A percentile compares a stretch with the other conserved stretches of the same genome.
phyloP scores from a whole-genome alignment of 2,888 invertebrate genomes.

The Euspilapteryx auroguttella region DNA sequence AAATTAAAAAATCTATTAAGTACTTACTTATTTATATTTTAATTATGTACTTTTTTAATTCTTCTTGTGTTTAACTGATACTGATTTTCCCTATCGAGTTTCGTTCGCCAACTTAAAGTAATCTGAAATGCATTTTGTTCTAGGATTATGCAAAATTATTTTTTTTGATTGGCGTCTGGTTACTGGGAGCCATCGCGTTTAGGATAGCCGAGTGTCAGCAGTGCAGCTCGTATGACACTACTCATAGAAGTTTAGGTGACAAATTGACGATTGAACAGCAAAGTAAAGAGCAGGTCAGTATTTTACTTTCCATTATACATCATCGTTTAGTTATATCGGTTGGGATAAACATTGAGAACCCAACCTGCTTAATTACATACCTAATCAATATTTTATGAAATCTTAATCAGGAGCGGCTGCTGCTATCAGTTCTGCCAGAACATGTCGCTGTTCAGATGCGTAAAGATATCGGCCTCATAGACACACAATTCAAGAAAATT shows the following conservation, averaged over 20 bases:
- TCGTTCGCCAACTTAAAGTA: too few species aligned
- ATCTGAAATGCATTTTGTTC: too few species aligned
- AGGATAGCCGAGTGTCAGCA: conserved; percentile 85
- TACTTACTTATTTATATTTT: too few species aligned
- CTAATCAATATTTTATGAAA: too few species aligned
- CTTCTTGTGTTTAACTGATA: too few species aligned
- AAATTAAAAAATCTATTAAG: too few species aligned
- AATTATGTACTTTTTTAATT: too few species aligned
- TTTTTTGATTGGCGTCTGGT: conserved; percentile 70
- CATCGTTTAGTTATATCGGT: too few species aligned
- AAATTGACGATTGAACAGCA: conserved; percentile 93
- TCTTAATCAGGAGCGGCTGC: conserved; percentile 87
- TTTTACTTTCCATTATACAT: too few species aligned
- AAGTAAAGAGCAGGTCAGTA: conserved; percentile 83
- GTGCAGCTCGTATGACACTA: conserved; percentile 85
- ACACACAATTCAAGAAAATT: conserved; percentile 95
- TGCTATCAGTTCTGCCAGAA: conserved; percentile 91
- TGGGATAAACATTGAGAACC: too few species aligned
- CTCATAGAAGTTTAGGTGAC: conserved; percentile 87
- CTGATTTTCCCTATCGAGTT: too few species aligned
- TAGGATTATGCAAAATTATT: conserved; percentile 75
- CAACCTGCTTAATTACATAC: too few species aligned
- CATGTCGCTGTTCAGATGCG: conserved; percentile 97
- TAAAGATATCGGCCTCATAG: conserved; percentile 87
- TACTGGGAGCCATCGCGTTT: conserved; percentile 65